These are phyloP conservation scores for Sarcophaga rosellei DNA, from an alignment of 2,888 invertebrate species.

Conservation along the genomic window DNA sequence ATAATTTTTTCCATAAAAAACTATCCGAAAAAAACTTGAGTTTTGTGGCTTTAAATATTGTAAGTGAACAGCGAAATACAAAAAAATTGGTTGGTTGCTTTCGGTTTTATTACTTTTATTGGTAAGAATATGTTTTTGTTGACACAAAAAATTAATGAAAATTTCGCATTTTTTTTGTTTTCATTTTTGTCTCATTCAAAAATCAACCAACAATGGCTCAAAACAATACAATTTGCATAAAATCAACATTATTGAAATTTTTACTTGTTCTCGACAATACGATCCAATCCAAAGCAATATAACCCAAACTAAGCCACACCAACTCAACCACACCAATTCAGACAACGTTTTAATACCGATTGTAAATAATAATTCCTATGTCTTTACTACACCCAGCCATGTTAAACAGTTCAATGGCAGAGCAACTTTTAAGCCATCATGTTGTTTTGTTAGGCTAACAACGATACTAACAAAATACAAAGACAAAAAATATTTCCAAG, in stretches of 20 bases:
- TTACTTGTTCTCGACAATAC: slow-evolving; percentile 38
- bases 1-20: too few relatives aligned
- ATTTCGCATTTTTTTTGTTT: too few relatives aligned
- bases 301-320: too few relatives aligned
- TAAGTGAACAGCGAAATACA: neutral
- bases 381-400: neutral
- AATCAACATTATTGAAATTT: slow-evolving; percentile 47
- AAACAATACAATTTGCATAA: slow-evolving; percentile 56
- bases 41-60: neutral
- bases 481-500: too few relatives aligned
- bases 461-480: slow-evolving; percentile 25
- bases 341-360: too few relatives aligned
- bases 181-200: too few relatives aligned
- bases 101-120: neutral
- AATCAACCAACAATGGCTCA: too few relatives aligned
- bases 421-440: neutral
- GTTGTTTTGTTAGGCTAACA: slow-evolving; percentile 24
- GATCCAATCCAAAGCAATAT: neutral
- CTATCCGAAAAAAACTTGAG: neutral
- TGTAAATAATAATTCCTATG: neutral
- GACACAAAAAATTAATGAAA: too few relatives aligned
- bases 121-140: too few relatives aligned
- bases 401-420: neutral
- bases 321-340: too few relatives aligned
- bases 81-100: neutral